phyloP scores from a whole-genome alignment of 2,113 vertebrate genomes.

The Phylloscopus whistleri region DNA sequence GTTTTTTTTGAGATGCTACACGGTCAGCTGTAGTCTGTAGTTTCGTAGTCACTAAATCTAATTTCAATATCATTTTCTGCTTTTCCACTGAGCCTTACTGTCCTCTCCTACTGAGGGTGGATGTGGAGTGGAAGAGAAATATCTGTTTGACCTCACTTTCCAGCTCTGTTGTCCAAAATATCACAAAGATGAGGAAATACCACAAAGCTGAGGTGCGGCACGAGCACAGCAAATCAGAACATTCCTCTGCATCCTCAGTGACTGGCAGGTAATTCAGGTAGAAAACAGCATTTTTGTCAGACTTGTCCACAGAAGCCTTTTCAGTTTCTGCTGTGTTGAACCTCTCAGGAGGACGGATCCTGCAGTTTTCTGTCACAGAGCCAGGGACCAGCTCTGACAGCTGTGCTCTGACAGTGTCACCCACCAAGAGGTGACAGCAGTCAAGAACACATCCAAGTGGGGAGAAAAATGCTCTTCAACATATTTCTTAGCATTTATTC shows the following conservation, averaged over 20 bases:
- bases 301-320: not conserved
- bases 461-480: not conserved
- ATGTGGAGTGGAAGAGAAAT: not conserved
- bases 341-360: not conserved
- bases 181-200: not conserved
- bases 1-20: not conserved
- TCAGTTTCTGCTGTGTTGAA: not conserved
- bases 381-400: not conserved
- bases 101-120: not conserved
- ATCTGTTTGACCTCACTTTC: not conserved
- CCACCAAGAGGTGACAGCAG: not conserved
- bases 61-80: not conserved
- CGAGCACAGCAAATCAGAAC: not conserved
- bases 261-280: slow-evolving; percentile 15
- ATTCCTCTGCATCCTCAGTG: not conserved
- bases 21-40: not conserved
- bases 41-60: not conserved
- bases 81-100: not conserved
- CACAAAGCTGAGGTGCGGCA: not conserved
- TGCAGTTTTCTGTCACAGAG: not conserved
- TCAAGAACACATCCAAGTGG: not conserved
- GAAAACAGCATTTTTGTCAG: slow-evolving; percentile 39
- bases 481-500: not conserved
- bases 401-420: not conserved
- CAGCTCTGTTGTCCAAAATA: not conserved